A percentile compares a stretch with the other conserved stretches of the same genome.
These are phyloP conservation scores for Callosobruchus maculatus DNA, from an alignment of 2,888 invertebrate species.

Conservation along the genomic window DNA sequence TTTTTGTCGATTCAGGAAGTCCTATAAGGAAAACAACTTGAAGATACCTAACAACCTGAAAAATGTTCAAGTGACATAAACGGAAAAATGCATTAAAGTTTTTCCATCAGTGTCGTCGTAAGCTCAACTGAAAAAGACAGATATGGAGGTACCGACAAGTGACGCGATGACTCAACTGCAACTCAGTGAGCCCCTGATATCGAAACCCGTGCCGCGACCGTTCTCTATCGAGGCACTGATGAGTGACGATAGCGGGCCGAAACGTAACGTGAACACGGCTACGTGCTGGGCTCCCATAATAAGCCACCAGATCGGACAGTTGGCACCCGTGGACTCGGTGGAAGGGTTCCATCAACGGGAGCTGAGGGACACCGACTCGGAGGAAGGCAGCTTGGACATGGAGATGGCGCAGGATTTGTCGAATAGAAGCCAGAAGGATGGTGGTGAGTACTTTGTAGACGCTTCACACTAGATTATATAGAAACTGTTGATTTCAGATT, in stretches of 20 bases:
- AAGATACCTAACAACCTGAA: too few relatives aligned
- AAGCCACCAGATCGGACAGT: not conserved
- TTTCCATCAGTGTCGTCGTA: not conserved
- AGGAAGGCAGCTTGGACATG: slow-evolving; percentile 46
- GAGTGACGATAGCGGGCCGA: slow-evolving; percentile 45
- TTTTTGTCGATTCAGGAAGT: too few relatives aligned
- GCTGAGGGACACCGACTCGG: slow-evolving; percentile 40
- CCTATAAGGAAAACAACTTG: too few relatives aligned
- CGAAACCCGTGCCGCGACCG: slow-evolving; percentile 55
- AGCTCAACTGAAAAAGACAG: not conserved
- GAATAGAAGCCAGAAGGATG: slow-evolving; percentile 41
- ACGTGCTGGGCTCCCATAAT: slow-evolving; percentile 29
- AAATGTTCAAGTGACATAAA: not conserved
- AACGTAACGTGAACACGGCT: slow-evolving; percentile 25
- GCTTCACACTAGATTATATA: too few relatives aligned
- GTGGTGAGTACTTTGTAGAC: slow-evolving; percentile 29
- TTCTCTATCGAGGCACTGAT: slow-evolving; percentile 64
- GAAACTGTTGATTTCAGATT: not conserved
- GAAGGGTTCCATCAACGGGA: slow-evolving; percentile 5
- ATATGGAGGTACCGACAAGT: slow-evolving; percentile 32
- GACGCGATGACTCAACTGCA: slow-evolving; percentile 18
- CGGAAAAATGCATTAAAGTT: not conserved
- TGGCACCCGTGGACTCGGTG: not conserved
- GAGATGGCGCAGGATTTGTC: slow-evolving; percentile 47
- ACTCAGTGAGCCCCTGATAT: slow-evolving; percentile 28